These are phyloP conservation scores for Noturus placidus DNA, from an alignment of 2,113 vertebrate species.

Conservation along the genomic window DNA sequence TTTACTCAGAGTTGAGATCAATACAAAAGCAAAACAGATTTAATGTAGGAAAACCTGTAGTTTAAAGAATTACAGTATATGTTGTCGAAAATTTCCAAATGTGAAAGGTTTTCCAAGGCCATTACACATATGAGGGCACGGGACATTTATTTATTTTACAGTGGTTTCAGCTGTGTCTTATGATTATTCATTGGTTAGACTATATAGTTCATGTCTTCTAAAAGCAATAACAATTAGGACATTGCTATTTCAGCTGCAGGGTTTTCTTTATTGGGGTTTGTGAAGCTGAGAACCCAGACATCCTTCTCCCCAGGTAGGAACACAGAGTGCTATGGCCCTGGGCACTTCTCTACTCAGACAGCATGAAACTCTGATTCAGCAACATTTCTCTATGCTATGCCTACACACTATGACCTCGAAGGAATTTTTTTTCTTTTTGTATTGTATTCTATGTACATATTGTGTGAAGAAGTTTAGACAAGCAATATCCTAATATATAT, in stretches of 20 bases:
- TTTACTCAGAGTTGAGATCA: not conserved
- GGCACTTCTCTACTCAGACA: not conserved
- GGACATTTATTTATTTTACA: not conserved
- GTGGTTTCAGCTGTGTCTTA: not conserved
- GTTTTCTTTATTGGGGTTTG: conserved; percentile 9
- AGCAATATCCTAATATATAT: not conserved
- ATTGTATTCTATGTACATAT: not conserved
- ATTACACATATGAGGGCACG: not conserved
- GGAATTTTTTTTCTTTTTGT: not conserved
- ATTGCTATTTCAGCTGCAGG: conserved; percentile 5
- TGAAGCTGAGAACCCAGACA: not conserved
- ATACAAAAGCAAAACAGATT: not conserved
- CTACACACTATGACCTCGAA: not conserved
- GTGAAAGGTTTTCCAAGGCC: not conserved
- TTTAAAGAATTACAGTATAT: not conserved
- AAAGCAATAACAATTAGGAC: not conserved
- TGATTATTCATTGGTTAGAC: not conserved
- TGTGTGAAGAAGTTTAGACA: not conserved
- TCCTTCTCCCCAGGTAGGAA: not conserved
- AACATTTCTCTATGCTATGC: not conserved
- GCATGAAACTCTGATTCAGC: conserved; percentile 6
- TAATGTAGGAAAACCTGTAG: not conserved
- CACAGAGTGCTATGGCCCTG: not conserved
- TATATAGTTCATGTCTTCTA: not conserved
- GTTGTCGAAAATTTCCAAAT: no score